These are phyloP conservation scores for Plagodis pulveraria DNA, from an alignment of 2,888 invertebrate genomes.

Conservation along the genomic window DNA sequence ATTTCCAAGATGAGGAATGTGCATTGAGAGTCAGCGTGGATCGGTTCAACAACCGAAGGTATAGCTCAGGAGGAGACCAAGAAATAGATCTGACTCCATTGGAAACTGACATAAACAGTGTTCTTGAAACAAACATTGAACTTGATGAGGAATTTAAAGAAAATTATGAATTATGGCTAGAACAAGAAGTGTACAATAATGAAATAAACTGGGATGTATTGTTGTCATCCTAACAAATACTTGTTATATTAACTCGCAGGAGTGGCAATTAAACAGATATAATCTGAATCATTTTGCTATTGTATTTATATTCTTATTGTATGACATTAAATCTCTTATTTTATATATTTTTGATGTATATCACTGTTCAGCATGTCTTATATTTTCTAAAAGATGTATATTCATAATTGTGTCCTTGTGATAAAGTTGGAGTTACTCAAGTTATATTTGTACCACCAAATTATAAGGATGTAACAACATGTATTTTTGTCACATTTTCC, in stretches of 20 bases:
- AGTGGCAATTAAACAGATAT: constrained; percentile 37
- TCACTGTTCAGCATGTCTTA: constrained; percentile 8
- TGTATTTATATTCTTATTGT: constrained; percentile 43
- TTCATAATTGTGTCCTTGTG: not conserved
- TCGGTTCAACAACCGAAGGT: constrained; percentile 97
- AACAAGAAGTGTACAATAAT: constrained; percentile 97
- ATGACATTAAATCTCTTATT: constrained; percentile 35
- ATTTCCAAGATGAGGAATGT: constrained; percentile 99
- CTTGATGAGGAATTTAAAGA: constrained; percentile 96
- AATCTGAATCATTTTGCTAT: constrained; percentile 51
- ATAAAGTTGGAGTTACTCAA: not conserved
- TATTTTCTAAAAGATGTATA: not conserved
- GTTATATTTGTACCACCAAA: no score
- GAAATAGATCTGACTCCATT: constrained; percentile 87
- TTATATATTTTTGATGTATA: constrained; percentile 32
- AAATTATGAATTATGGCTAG: constrained; percentile 97
- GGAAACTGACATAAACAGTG: constrained; percentile 93
- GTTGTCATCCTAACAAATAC: constrained; percentile 57
- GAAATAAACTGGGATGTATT: constrained; percentile 91
- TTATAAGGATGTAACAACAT: no score
- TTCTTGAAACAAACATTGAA: constrained; percentile 91
- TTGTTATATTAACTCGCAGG: constrained; percentile 8
- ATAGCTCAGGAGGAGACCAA: constrained; percentile 84
- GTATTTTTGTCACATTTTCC: no score
- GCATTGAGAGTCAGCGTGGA: constrained; percentile 97